These are phyloP conservation scores for Leptopilina drosophilae DNA, from an alignment of 2,888 invertebrate genomes.

Conservation along the genomic window DNA sequence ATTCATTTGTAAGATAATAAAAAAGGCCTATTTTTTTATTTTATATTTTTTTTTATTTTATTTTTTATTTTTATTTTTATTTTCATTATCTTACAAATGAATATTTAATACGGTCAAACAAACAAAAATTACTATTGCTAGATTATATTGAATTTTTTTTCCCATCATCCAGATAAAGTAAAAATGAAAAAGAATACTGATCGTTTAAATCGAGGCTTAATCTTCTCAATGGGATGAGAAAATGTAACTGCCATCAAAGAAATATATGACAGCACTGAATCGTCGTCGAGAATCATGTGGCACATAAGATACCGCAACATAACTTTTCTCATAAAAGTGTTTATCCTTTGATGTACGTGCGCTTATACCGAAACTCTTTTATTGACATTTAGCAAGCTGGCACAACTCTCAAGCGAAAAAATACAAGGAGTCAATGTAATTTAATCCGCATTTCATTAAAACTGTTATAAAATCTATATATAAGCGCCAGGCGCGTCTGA, in stretches of 20 bases:
- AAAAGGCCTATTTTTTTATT: too few relatives aligned
- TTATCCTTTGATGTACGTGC: background rate
- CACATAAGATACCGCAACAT: slow-evolving; percentile 23
- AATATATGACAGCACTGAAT: slow-evolving; percentile 9
- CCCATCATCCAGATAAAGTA: too few relatives aligned
- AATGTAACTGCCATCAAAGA: slow-evolving; percentile 15
- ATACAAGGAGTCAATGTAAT: background rate
- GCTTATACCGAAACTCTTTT: slow-evolving; percentile 9
- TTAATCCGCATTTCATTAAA: too few relatives aligned
- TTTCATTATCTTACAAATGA: too few relatives aligned
- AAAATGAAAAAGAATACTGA: background rate
- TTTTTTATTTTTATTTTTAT: too few relatives aligned
- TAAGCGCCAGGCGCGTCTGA: background rate
- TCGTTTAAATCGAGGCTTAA: background rate
- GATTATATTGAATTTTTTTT: too few relatives aligned
- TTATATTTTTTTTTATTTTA: too few relatives aligned
- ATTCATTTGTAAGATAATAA: too few relatives aligned
- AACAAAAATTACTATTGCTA: too few relatives aligned
- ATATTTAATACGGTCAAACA: too few relatives aligned
- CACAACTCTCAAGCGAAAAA: background rate
- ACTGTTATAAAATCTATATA: too few relatives aligned
- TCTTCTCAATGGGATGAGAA: background rate
- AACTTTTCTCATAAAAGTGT: slow-evolving; percentile 36
- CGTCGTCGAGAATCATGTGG: slow-evolving; percentile 16
- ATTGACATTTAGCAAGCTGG: slow-evolving; percentile 1